phyloP scores from a whole-genome alignment of 2,113 vertebrate species.

The Dasypus novemcinctus region DNA sequence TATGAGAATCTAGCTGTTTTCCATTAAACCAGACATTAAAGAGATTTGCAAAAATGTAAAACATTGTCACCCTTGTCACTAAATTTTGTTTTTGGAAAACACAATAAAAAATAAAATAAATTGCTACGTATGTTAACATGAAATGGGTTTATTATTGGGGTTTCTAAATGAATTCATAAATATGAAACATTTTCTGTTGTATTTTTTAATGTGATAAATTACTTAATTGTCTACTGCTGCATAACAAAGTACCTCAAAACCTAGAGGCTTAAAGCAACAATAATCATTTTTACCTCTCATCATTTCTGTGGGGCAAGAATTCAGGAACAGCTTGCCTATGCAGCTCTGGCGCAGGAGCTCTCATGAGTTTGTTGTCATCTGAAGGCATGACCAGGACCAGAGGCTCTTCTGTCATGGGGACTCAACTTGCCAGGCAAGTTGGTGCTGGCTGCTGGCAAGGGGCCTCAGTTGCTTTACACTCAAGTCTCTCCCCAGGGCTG shows the following conservation, averaged over 20 bases:
- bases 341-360: background rate
- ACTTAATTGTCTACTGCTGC: background rate
- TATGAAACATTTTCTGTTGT: slow-evolving; percentile 16
- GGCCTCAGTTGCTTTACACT: background rate
- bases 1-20: slow-evolving; percentile 65
- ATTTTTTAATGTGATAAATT: slow-evolving; percentile 4
- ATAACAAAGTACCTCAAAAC: background rate
- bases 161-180: background rate
- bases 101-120: slow-evolving; percentile 50
- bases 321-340: background rate
- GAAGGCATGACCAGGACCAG: background rate
- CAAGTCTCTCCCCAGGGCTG: background rate
- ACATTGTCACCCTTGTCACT: slow-evolving; percentile 16
- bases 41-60: slow-evolving; percentile 59
- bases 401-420: background rate
- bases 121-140: background rate
- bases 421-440: background rate
- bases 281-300: background rate
- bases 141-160: background rate
- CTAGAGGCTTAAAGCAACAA: background rate
- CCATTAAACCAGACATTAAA: slow-evolving; percentile 67
- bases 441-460: background rate
- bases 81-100: slow-evolving; percentile 41
- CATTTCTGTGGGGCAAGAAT: background rate
- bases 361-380: background rate